Base-by-base conservation (phyloP, 2,888 invertebrate species). In the Ophion ventricosus region DNA sequence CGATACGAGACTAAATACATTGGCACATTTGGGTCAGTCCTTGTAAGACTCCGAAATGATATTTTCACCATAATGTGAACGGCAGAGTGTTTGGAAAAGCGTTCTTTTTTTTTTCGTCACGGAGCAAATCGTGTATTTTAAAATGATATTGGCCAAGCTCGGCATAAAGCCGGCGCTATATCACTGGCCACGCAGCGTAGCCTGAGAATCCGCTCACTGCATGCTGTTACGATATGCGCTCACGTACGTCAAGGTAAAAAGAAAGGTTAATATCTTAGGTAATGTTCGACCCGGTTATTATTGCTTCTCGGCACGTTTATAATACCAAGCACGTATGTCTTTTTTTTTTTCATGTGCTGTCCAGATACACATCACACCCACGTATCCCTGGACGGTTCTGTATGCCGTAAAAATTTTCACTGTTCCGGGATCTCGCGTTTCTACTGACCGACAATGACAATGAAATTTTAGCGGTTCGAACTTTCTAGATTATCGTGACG, bases 201-300 rank as follows among this genome's bases (percentile, higher is more conserved):
- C 82, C 80, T 80, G 80, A 86, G 80, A 86, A 84, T 83, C 84
- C 86, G 73, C 56, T 84, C 84, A 80, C 85, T 80, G 67, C 57
- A 20, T 76, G 20, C 74, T 67, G 78, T 81, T 80, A 78, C 86
- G 83, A 82, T 85, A 80, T 57, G 76, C 69, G 26, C 73, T 63
- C 57, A 59, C 74, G 75, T 83, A 67, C 76, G 75, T 84, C 85
- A 87, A 87, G 86, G 86, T 84, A 82, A 87, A 87, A 87, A 86
- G 87, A 87, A 87, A 86, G 87, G 87, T 86, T 87, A 85, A 85
- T 82, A 85, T 82, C 83, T 86, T 85, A 85, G 85, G 86, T 85
- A 87, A 87, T 79, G 29, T 72, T 72, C 72, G 84, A 23, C 77
- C 83, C 43, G 66, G 75, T 85, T 82, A 85, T 85, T 82, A 85